Percentiles rank a stretch among this genome's conserved stretches.
These are phyloP conservation scores for Penaeus chinensis DNA, from an alignment of 1,140 invertebrate species.

Conservation along the genomic window DNA sequence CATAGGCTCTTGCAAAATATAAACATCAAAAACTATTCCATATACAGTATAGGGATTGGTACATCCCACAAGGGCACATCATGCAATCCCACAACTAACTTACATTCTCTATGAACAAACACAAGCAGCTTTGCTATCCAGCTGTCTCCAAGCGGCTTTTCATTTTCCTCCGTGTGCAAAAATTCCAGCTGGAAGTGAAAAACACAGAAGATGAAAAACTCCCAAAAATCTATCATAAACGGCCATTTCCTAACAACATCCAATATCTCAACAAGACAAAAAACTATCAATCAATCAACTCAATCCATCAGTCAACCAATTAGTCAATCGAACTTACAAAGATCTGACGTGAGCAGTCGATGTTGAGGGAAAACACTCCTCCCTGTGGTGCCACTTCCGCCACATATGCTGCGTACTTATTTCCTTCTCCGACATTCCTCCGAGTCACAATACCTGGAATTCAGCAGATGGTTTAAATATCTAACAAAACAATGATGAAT, in stretches of 20 bases:
- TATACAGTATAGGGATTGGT: not conserved
- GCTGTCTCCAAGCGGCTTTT: constrained; percentile 72
- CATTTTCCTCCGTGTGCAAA: constrained; percentile 77
- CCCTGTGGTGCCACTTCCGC: constrained; percentile 54
- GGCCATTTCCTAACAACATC: too few species aligned
- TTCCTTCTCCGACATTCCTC: constrained; percentile 38
- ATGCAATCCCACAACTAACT: constrained; percentile 66
- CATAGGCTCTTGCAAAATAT: too few species aligned
- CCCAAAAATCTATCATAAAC: too few species aligned
- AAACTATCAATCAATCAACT: too few species aligned
- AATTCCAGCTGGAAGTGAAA: constrained; percentile 75
- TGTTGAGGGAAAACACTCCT: constrained; percentile 61
- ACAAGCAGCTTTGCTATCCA: constrained; percentile 79
- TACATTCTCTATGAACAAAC: constrained; percentile 84
- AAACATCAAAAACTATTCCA: too few species aligned
- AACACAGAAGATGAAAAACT: constrained; percentile 72
- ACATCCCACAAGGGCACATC: too few species aligned
- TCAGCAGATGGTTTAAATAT: too few species aligned
- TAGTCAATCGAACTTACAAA: constrained; percentile 35
- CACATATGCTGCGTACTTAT: constrained; percentile 55
- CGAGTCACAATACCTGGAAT: constrained; percentile 48
- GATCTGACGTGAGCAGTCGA: constrained; percentile 56
- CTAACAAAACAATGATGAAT: too few species aligned
- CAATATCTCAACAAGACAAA: too few species aligned
- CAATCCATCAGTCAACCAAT: too few species aligned